Percentiles rank a stretch among this genome's conserved stretches.
phyloP scores from a whole-genome alignment of 2,888 invertebrate genomes.

The Conistra vaccinii region DNA sequence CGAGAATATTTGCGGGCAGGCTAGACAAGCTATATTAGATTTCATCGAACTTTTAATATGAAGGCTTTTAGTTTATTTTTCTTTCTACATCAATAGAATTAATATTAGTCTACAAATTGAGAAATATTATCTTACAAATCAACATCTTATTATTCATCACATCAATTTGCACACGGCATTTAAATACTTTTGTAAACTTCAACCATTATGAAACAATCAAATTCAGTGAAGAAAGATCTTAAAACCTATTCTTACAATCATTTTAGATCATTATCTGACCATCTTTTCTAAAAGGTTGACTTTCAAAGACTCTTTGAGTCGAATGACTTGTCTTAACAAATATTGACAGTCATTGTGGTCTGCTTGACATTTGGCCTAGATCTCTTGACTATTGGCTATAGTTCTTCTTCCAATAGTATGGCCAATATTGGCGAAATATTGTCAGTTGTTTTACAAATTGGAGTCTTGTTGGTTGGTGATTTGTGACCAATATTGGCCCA shows the following conservation, averaged over 20 bases:
- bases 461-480: neutral
- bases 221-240: slow-evolving; percentile 10
- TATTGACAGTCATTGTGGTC: slow-evolving; percentile 28
- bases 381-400: neutral
- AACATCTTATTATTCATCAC: neutral
- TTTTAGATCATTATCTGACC: slow-evolving; percentile 21
- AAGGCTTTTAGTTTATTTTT: neutral
- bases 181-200: neutral
- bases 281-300: slow-evolving; percentile 10
- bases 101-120: neutral
- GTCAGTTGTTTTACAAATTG: neutral
- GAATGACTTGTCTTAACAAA: slow-evolving; percentile 17
- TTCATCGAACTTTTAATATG: neutral
- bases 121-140: neutral
- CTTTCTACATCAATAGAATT: neutral
- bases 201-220: slow-evolving; percentile 41
- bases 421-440: slow-evolving; percentile 4
- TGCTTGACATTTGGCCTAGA: slow-evolving; percentile 43
- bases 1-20: neutral
- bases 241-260: slow-evolving; percentile 6
- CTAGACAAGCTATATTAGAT: neutral
- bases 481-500: slow-evolving; percentile 8
- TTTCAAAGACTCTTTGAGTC: slow-evolving; percentile 28
- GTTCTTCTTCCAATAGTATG: neutral
- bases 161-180: slow-evolving; percentile 19